Percentiles rank a stretch among this genome's conserved stretches.
These are phyloP conservation scores for Microcebus lehilahytsara DNA, from an alignment of 2,113 vertebrate species.

Conservation along the genomic window DNA sequence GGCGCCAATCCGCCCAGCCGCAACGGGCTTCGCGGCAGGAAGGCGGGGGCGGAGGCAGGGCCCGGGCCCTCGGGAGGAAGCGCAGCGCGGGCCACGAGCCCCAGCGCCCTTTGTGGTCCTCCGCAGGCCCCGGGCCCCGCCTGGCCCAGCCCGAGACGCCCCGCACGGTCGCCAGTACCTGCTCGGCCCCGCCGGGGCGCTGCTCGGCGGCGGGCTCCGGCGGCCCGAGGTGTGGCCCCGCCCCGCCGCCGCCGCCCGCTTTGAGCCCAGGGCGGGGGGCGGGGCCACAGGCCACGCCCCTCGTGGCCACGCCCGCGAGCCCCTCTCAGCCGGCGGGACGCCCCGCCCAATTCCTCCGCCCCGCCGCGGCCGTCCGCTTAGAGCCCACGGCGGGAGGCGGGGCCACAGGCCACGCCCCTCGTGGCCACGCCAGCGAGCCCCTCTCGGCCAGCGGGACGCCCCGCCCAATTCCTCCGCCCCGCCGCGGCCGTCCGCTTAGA, in stretches of 20 bases:
- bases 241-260: neutral
- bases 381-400: neutral
- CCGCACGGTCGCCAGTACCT: conserved; percentile 10
- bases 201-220: neutral
- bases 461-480: neutral
- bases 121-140: neutral
- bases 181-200: conserved; percentile 55
- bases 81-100: neutral
- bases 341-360: neutral
- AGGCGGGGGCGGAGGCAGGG: conserved; percentile 62
- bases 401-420: too few species aligned
- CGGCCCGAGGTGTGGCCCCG: conserved; percentile 47
- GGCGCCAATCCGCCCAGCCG: conserved; percentile 42
- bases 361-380: too few species aligned
- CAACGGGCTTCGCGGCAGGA: conserved; percentile 52
- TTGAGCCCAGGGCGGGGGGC: conserved; percentile 51
- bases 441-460: neutral
- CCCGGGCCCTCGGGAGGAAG: neutral
- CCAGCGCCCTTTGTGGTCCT: neutral
- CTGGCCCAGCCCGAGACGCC: neutral
- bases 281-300: neutral
- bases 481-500: too few species aligned
- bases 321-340: neutral
- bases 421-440: rapidly evolving
- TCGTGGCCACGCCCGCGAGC: rapidly evolving